These are phyloP conservation scores for Palaemon carinicauda DNA, from an alignment of 1,140 invertebrate species.

Conservation along the genomic window DNA sequence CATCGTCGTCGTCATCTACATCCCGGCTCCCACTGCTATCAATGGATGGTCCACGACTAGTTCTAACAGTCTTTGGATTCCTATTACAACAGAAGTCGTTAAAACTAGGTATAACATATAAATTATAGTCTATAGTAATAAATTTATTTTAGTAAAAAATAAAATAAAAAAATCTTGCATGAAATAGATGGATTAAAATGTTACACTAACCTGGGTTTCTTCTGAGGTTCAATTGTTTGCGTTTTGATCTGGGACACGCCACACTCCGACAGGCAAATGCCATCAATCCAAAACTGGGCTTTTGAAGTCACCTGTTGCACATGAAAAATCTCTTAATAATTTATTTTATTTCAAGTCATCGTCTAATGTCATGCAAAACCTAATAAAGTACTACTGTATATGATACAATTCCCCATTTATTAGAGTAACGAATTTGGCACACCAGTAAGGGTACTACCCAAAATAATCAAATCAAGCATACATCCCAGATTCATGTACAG, in stretches of 20 bases:
- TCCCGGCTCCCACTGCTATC: slow-evolving; percentile 57
- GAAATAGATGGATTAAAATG: not conserved
- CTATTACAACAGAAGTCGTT: not conserved
- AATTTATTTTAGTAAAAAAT: not conserved
- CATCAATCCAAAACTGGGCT: slow-evolving; percentile 82
- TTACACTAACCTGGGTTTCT: slow-evolving; percentile 64
- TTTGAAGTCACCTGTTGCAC: slow-evolving; percentile 62
- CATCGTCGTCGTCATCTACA: slow-evolving; percentile 61
- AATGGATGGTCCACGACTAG: slow-evolving; percentile 44
- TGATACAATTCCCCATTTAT: not conserved
- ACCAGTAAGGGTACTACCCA: not conserved
- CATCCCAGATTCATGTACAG: no score
- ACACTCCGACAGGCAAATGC: slow-evolving; percentile 81
- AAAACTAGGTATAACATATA: not conserved
- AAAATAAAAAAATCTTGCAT: not conserved
- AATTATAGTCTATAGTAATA: no score
- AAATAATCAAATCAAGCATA: not conserved
- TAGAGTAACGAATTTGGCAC: no score
- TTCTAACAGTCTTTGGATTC: slow-evolving; percentile 49
- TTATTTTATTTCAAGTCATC: no score
- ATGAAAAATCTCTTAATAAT: no score
- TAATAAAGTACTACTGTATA: no score
- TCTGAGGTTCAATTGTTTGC: slow-evolving; percentile 73
- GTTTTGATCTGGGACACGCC: slow-evolving; percentile 83
- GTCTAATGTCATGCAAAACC: not conserved